Percentiles rank a stretch among this genome's conserved stretches.
Evolutionary conservation across 2,888 invertebrate genomes (phyloP).

Genomic region (Drosophila falleni): DNA sequence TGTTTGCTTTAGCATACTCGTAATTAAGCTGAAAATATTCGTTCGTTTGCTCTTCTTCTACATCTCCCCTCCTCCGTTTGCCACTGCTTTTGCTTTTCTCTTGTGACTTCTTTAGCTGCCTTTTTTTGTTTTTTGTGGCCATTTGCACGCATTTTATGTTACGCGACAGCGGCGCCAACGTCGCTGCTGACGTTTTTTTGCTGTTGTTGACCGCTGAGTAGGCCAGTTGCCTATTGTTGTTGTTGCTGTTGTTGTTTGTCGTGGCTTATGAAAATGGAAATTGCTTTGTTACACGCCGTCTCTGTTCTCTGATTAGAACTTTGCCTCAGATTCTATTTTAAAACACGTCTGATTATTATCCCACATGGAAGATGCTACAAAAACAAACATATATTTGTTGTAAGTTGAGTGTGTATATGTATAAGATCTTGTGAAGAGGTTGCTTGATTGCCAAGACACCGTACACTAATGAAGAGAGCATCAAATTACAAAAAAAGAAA

Average conservation of each 20-base stretch:
- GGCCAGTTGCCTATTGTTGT: constrained; percentile 56
- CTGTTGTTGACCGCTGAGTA: constrained; percentile 76
- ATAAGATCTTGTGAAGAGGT: constrained; percentile 16
- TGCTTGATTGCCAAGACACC: constrained; percentile 8
- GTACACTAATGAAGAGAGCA: constrained; percentile 9
- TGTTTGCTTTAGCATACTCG: constrained; percentile 53
- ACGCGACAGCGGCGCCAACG: constrained; percentile 35
- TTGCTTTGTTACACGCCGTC: constrained; percentile 49
- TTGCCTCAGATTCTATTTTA: constrained; percentile 52
- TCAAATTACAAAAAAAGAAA: neutral
- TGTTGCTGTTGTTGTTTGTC: constrained; percentile 31
- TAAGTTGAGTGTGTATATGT: neutral
- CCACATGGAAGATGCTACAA: constrained; percentile 15
- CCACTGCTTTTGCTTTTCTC: constrained; percentile 5
- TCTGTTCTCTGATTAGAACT: constrained; percentile 50
- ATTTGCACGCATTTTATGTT: constrained; percentile 57
- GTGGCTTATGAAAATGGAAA: constrained; percentile 60
- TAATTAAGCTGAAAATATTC: constrained; percentile 77
- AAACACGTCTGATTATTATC: constrained; percentile 33
- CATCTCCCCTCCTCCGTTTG: constrained; percentile 12
- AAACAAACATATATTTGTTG: constrained; percentile 5
- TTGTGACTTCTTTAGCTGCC: constrained; percentile 21
- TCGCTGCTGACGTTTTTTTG: constrained; percentile 29
- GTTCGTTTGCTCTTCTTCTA: constrained; percentile 28
- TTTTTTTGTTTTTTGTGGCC: constrained; percentile 37